Conservation (phyloP, 2,888 invertebrate genomes). For the Drosophila paranaensis region DNA sequence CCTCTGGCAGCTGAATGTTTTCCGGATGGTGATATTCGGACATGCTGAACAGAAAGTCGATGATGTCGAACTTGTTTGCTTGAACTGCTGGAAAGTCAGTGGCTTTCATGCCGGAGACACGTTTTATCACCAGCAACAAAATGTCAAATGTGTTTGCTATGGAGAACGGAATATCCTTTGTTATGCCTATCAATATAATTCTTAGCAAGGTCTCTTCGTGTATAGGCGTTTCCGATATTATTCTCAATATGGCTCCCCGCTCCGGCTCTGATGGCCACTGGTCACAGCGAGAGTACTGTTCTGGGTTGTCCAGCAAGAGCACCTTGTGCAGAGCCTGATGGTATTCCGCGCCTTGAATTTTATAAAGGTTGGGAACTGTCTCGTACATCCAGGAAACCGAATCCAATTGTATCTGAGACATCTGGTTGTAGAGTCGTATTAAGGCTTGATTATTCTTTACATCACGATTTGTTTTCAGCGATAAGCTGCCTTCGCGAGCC, state of each 20-base stretch:
- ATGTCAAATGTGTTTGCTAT: slow-evolving; percentile 94
- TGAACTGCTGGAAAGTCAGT: slow-evolving; percentile 90
- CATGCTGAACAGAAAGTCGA: slow-evolving; percentile 95
- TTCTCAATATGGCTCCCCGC: slow-evolving; percentile 90
- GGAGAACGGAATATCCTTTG: slow-evolving; percentile 91
- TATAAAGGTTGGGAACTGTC: slow-evolving; percentile 90
- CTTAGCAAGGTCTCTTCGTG: slow-evolving; percentile 93
- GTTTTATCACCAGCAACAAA: slow-evolving; percentile 92
- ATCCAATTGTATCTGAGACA: slow-evolving; percentile 92
- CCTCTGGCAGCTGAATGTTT: slow-evolving; percentile 93
- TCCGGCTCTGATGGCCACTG: slow-evolving; percentile 98
- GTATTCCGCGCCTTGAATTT: slow-evolving; percentile 90
- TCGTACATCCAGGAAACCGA: slow-evolving; percentile 95
- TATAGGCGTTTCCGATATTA: slow-evolving; percentile 95
- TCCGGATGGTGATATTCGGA: slow-evolving; percentile 97
- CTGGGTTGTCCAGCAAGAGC: slow-evolving; percentile 91
- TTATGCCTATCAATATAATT: slow-evolving; percentile 91
- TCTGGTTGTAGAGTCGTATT: slow-evolving; percentile 83
- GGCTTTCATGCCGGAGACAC: slow-evolving; percentile 92
- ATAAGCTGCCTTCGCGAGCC: slow-evolving; percentile 88
- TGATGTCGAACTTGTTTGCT: slow-evolving; percentile 92
- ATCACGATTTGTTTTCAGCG: slow-evolving; percentile 86
- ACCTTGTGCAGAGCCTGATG: slow-evolving; percentile 92
- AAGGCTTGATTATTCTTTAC: slow-evolving; percentile 81
- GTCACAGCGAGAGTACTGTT: slow-evolving; percentile 92